Percentiles rank a stretch among this genome's conserved stretches.
These are phyloP conservation scores for Albula goreensis DNA, from an alignment of 2,113 vertebrate genomes.

Conservation along the genomic window DNA sequence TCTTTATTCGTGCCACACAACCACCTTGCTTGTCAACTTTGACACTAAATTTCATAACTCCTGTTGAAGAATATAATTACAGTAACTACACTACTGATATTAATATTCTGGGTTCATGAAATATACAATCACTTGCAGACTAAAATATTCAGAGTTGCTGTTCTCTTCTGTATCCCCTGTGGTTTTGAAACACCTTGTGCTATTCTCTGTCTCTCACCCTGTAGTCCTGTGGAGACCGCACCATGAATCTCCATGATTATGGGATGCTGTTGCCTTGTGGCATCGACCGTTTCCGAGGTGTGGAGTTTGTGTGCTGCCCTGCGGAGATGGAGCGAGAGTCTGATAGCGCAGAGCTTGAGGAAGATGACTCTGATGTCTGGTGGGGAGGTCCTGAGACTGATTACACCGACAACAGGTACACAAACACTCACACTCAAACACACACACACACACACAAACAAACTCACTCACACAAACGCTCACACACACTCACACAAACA, in stretches of 20 bases:
- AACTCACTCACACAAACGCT: no score
- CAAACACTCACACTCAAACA: slow-evolving; percentile 11
- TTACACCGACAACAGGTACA: slow-evolving; percentile 89
- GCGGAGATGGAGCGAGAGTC: slow-evolving; percentile 76
- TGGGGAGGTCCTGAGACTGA: slow-evolving; percentile 94
- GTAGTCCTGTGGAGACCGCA: slow-evolving; percentile 92
- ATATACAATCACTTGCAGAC: slow-evolving; percentile 8
- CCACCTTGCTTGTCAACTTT: no score
- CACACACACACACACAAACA: slow-evolving; percentile 2
- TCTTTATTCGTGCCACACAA: no score
- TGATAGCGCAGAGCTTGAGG: slow-evolving; percentile 82
- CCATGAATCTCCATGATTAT: slow-evolving; percentile 93
- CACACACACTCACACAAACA: no score
- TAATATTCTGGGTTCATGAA: slow-evolving; percentile 39
- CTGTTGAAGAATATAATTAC: no score
- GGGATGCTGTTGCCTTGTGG: slow-evolving; percentile 96
- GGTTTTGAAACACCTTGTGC: no score
- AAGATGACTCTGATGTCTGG: slow-evolving; percentile 96
- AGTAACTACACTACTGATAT: slow-evolving; percentile 10
- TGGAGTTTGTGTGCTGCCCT: slow-evolving; percentile 96
- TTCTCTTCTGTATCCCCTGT: no score
- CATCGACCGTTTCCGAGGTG: slow-evolving; percentile 93
- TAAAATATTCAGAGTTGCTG: slow-evolving; percentile 11
- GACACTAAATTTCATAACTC: no score
- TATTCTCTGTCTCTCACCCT: background rate